These are phyloP conservation scores for Hydrochoerus hydrochaeris DNA, from an alignment of 2,113 vertebrate species.

Conservation along the genomic window DNA sequence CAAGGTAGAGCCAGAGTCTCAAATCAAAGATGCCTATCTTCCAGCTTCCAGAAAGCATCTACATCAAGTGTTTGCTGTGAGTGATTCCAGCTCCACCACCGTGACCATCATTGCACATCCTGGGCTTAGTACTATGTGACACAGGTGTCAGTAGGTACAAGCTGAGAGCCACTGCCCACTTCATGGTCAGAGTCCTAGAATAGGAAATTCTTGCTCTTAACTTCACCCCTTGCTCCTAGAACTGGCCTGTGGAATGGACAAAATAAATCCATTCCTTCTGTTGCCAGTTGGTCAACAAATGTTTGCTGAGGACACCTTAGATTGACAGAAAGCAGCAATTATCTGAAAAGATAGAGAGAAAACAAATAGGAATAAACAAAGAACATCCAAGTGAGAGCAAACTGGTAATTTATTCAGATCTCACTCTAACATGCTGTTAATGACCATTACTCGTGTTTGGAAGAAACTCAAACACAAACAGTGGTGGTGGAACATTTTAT, in stretches of 20 bases:
- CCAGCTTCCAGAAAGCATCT: not conserved
- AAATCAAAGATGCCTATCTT: not conserved
- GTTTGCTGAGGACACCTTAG: not conserved
- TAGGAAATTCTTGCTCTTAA: not conserved
- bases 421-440: not conserved
- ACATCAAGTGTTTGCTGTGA: not conserved
- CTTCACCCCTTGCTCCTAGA: not conserved
- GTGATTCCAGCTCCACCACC: not conserved
- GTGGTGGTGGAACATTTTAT: not conserved
- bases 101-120: no score
- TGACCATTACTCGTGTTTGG: not conserved
- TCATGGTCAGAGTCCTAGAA: not conserved
- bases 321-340: not conserved
- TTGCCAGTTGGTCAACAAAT: no score
- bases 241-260: not conserved
- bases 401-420: not conserved
- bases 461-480: not conserved
- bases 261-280: not conserved
- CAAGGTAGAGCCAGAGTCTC: not conserved
- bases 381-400: not conserved
- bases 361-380: not conserved
- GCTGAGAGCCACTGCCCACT: not conserved
- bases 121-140: not conserved
- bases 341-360: not conserved
- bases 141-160: not conserved